phyloP scores from a whole-genome alignment of 2,797 vertebrate genomes.

The Anguilla pacifica region DNA sequence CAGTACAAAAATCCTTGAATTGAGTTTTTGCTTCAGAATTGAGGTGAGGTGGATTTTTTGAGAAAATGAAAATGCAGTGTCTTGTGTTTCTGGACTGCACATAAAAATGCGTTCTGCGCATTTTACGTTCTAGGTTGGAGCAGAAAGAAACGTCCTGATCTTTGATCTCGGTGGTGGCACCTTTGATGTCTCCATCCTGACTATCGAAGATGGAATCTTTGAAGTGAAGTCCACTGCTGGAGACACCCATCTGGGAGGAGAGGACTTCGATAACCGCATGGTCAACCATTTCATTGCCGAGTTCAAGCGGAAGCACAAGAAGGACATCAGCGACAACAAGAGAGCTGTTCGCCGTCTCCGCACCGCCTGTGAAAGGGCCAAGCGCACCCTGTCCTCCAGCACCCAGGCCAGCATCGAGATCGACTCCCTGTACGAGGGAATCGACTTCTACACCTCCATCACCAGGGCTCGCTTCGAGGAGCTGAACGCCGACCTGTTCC shows the following conservation, averaged over 20 bases:
- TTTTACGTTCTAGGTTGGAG: conserved; percentile 73
- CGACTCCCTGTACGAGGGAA: conserved; percentile 83
- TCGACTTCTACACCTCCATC: conserved; percentile 88
- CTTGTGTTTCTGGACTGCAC: not conserved
- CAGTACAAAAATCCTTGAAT: too few species aligned
- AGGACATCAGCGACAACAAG: conserved; percentile 86
- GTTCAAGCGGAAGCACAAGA: conserved; percentile 86
- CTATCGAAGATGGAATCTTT: conserved; percentile 87
- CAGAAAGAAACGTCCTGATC: conserved; percentile 85
- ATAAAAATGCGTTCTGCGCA: not conserved
- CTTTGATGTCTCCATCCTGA: conserved; percentile 87
- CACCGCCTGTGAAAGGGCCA: conserved; percentile 79
- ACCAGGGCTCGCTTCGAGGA: conserved; percentile 88
- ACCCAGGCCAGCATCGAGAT: conserved; percentile 82
- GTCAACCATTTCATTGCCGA: conserved; percentile 69
- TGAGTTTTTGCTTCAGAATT: too few species aligned
- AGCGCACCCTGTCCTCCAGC: conserved; percentile 80
- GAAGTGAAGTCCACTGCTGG: conserved; percentile 86
- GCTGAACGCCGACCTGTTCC: conserved; percentile 85
- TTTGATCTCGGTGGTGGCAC: conserved; percentile 88
- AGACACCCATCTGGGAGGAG: conserved; percentile 83
- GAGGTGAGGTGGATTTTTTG: conserved; percentile 62
- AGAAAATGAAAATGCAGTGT: not conserved
- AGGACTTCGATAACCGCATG: conserved; percentile 82
- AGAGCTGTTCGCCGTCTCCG: conserved; percentile 80